These are phyloP conservation scores for Halcyon senegalensis DNA, from an alignment of 2,113 vertebrate species.

Conservation along the genomic window DNA sequence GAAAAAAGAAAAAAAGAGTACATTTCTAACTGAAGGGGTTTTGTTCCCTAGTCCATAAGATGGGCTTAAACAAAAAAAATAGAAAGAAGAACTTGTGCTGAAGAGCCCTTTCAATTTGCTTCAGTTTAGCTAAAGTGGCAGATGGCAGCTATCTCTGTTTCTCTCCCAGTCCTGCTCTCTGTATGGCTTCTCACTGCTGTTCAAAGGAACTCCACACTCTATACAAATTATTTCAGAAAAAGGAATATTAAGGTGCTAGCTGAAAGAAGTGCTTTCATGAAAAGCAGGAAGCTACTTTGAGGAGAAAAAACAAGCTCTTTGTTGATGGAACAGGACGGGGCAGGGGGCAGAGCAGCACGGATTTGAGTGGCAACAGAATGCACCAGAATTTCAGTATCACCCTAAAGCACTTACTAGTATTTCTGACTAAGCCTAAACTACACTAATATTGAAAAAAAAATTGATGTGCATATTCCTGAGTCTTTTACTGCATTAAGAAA, in stretches of 20 bases:
- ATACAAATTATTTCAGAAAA: constrained; percentile 66
- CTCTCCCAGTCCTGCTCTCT: constrained; percentile 52
- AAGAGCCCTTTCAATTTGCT: constrained; percentile 46
- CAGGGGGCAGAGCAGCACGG: neutral
- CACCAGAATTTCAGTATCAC: neutral
- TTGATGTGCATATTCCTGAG: neutral
- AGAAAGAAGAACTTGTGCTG: constrained; percentile 40
- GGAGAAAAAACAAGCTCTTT: constrained; percentile 33
- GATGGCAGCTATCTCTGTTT: constrained; percentile 61
- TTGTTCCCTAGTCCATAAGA: neutral
- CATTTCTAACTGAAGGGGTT: neutral
- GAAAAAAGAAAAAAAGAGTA: neutral
- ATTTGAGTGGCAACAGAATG: neutral
- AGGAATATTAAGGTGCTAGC: constrained; percentile 60
- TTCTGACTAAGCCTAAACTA: neutral
- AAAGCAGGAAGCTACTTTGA: constrained; percentile 64
- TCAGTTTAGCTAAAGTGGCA: constrained; percentile 58
- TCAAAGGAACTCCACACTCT: constrained; percentile 52
- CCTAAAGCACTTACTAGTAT: neutral
- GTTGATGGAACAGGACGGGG: neutral
- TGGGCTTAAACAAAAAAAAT: constrained; percentile 26
- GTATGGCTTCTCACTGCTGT: constrained; percentile 48
- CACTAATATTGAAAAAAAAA: neutral
- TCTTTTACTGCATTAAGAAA: neutral
- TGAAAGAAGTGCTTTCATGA: constrained; percentile 69